Evolutionary conservation across 2,888 invertebrate species (phyloP).

Genomic region (Erebia palarica): DNA sequence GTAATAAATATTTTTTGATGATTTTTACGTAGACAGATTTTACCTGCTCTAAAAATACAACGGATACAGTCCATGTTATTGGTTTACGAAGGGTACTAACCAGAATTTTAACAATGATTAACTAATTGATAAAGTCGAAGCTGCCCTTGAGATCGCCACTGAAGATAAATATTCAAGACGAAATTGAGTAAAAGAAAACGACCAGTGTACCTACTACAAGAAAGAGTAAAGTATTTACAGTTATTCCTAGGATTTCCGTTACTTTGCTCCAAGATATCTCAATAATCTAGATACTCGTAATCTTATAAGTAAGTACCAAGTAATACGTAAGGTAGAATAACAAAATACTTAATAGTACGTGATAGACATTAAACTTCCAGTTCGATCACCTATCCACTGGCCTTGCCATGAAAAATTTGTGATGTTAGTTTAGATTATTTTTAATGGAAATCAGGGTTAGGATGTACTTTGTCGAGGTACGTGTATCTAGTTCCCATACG

Average conservation of each 20-base stretch:
- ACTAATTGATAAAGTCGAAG: too few species aligned
- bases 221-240: neutral
- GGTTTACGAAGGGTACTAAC: neutral
- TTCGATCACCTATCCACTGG: neutral
- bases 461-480: neutral
- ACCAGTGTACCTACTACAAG: neutral
- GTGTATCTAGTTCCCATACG: constrained; percentile 19
- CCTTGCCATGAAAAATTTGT: neutral
- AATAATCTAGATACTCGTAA: neutral
- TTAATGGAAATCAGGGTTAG: neutral
- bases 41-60: neutral
- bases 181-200: neutral
- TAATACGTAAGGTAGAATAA: neutral
- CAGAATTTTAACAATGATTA: neutral
- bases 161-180: neutral
- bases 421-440: neutral
- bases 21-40: too few species aligned
- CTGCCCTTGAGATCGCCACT: neutral
- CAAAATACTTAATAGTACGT: neutral
- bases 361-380: neutral
- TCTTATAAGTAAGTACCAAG: neutral
- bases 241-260: neutral
- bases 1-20: too few species aligned
- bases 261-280: neutral
- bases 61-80: neutral